A percentile compares a stretch with the other conserved stretches of the same genome.
These are phyloP conservation scores for Andrena marginata DNA, from an alignment of 2,888 invertebrate genomes.

Conservation along the genomic window DNA sequence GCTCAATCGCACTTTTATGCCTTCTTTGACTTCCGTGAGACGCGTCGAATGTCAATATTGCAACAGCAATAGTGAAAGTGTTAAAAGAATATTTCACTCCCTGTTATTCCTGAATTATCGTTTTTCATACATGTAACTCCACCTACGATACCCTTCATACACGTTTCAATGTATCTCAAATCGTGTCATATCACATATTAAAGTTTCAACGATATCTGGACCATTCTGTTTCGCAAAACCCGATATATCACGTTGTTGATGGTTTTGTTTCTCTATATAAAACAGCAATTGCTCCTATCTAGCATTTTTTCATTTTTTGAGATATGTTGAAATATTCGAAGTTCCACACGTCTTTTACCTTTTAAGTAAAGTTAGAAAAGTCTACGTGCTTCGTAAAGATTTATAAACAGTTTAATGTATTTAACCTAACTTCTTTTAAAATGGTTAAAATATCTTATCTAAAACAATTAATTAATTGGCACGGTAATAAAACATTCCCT, in stretches of 20 bases:
- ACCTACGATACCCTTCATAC: not conserved
- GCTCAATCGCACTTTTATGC: not conserved
- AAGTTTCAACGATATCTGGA: not conserved
- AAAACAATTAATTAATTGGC: no score
- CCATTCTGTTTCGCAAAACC: not conserved
- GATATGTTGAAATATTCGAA: no score
- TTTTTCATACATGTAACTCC: not conserved
- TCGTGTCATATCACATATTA: not conserved
- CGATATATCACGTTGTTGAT: not conserved
- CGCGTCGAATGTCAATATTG: constrained; percentile 6
- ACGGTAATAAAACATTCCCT: no score
- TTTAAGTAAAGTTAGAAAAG: no score
- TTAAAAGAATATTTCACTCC: constrained; percentile 7
- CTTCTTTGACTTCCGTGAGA: constrained; percentile 6
- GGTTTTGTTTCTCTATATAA: not conserved
- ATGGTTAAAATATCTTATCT: no score
- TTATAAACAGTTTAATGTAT: no score
- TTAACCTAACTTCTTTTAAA: no score
- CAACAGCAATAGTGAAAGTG: constrained; percentile 14
- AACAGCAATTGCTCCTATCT: not conserved
- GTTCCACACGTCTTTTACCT: no score
- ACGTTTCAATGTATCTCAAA: not conserved
- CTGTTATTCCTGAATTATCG: constrained; percentile 16
- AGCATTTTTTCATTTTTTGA: no score
- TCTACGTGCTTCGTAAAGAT: no score